phyloP scores from a whole-genome alignment of 2,797 vertebrate genomes.

The Coluber constrictor region DNA sequence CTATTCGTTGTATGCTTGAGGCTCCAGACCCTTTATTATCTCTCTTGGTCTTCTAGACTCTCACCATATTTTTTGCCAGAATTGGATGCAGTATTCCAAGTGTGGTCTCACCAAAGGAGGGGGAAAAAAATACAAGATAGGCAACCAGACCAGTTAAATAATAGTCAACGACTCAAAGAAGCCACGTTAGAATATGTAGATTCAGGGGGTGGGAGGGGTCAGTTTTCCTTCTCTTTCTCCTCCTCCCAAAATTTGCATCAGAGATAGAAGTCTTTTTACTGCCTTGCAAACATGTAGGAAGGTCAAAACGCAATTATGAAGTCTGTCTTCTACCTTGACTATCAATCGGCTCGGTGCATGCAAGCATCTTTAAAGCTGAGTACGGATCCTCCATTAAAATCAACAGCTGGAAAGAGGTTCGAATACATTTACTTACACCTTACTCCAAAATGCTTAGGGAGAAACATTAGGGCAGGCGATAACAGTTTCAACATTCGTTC shows the following conservation, averaged over 20 bases:
- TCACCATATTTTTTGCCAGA: not conserved
- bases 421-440: not conserved
- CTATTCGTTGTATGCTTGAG: too few species aligned
- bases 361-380: not conserved
- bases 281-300: not conserved
- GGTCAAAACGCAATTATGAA: not conserved
- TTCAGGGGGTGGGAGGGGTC: too few species aligned
- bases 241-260: not conserved
- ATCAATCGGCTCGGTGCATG: not conserved
- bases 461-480: not conserved
- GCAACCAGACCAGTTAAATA: not conserved
- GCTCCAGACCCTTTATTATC: too few species aligned
- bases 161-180: not conserved
- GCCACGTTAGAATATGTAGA: not conserved
- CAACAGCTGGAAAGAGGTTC: not conserved
- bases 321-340: not conserved
- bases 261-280: not conserved
- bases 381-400: not conserved
- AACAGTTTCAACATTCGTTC: not conserved
- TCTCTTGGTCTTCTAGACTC: too few species aligned
- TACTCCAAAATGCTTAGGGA: not conserved
- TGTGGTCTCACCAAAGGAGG: too few species aligned
- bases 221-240: not conserved
- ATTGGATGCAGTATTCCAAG: not conserved
- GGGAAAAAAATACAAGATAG: not conserved